Percentiles rank a stretch among this genome's conserved stretches.
phyloP scores from a whole-genome alignment of 2,797 vertebrate species.

The Tolypeutes matacus region DNA sequence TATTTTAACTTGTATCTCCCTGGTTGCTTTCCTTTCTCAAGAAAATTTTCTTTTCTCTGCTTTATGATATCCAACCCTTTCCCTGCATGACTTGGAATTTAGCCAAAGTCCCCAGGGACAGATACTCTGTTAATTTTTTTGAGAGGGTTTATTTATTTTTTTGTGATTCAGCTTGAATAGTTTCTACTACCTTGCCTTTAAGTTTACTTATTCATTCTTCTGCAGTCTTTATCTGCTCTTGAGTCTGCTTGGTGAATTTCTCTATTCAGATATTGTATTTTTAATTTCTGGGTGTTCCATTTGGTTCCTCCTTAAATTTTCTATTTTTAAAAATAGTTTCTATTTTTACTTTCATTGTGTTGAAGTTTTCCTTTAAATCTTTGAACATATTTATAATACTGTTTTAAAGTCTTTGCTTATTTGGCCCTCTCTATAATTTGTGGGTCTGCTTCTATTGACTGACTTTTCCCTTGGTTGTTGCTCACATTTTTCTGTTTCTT shows the following conservation, averaged over 20 bases:
- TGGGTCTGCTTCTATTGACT: neutral
- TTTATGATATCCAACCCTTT: neutral
- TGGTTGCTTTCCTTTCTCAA: neutral
- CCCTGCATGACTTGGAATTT: neutral
- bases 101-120: neutral
- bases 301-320: too few species aligned
- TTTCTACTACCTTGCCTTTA: neutral
- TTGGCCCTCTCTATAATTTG: neutral
- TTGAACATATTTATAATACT: neutral
- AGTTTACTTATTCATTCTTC: neutral
- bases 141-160: neutral
- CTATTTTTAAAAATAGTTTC: neutral
- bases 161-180: neutral
- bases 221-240: neutral
- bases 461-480: neutral
- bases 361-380: neutral
- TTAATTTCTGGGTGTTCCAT: neutral
- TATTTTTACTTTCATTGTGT: neutral
- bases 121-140: neutral
- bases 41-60: neutral
- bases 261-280: neutral
- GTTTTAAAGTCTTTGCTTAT: neutral
- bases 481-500: neutral
- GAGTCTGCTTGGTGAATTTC: neutral
- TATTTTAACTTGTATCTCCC: neutral